Base-by-base conservation (phyloP, 1,140 invertebrate genomes). In the Helicoverpa zea region DNA sequence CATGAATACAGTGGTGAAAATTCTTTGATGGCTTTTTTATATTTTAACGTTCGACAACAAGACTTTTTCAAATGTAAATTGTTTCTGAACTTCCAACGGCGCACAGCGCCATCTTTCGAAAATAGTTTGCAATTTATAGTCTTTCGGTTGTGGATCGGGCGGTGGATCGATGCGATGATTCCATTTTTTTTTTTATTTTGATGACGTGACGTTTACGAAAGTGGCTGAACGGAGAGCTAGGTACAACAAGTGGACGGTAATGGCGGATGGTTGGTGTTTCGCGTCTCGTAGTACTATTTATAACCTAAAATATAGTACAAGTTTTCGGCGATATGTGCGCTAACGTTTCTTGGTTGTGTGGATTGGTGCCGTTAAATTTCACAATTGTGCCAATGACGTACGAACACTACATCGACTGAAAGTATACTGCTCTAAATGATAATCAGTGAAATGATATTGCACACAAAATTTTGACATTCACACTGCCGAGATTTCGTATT, bases 291-390 rank as follows among this genome's bases (percentile, higher is more conserved):
- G 92, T 91, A 94, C 94, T 95, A 95, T 95, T 95, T 95, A 95
- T 95, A 95, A 95, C 94, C 94, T 95, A 94, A 95, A 95, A 94
- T 93, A 94, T 93, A 94, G 91, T 92, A 94, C 91, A 92, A 95
- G 94, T 94, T 95, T 95, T 95, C 93, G 94, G 92, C 94, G 93
- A 95, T 95, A 94, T 95, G 94, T 95, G 92, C 91, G 90, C 92
- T 94, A 95, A 94, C 91, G 91, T 93, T 94, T 91, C 88, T 88
- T 88, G 84, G 88, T 92, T 93, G 91, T 92, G 93, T 94, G 92
- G 87, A 94, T 93, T 93, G 89, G 92, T 95, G 93, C 90, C 88
- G 92, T 91, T 94, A 91, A 89, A 92, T 91, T 92, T 92, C 87
- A 92, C 87, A 90, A 89, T 91, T 91, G 92, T 94, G 93, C 90